A percentile compares a stretch with the other conserved stretches of the same genome.
phyloP scores from a whole-genome alignment of 2,797 vertebrate genomes.

The Artibeus jamaicensis region DNA sequence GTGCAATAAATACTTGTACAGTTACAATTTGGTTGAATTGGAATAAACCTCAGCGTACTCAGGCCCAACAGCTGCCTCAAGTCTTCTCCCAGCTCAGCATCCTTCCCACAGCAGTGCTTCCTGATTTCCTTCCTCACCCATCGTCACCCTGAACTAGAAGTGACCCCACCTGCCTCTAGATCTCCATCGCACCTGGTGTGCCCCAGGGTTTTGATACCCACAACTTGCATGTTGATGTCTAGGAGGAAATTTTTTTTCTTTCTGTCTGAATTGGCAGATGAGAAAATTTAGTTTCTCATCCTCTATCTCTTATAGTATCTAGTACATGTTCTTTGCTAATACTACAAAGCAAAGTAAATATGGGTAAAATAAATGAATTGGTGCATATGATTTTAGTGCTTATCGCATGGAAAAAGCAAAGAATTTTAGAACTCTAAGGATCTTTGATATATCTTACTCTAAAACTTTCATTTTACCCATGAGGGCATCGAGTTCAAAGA shows the following conservation, averaged over 20 bases:
- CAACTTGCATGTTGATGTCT: neutral
- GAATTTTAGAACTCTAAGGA: neutral
- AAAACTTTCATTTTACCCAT: neutral
- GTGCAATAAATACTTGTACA: neutral
- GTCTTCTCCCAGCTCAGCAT: neutral
- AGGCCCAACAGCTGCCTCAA: neutral
- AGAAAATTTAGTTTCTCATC: neutral
- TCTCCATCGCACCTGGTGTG: neutral
- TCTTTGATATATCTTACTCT: neutral
- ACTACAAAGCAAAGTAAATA: neutral
- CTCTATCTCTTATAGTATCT: neutral
- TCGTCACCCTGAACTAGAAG: neutral
- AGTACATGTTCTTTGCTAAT: neutral
- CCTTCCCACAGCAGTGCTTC: neutral
- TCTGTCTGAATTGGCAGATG: neutral
- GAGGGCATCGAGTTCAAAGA: neutral
- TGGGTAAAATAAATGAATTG: neutral
- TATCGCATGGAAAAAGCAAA: neutral
- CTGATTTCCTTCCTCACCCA: neutral
- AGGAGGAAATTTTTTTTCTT: neutral
- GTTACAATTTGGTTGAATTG: neutral
- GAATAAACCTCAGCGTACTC: neutral
- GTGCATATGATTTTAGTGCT: neutral
- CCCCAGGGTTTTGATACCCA: too few relatives aligned
- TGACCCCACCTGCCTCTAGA: neutral